Evolutionary conservation across 1,140 invertebrate genomes (phyloP), one percentile per base, ranked within the genome.

Genomic region (roundworm (Caenorhabditis elegans)): DNA sequence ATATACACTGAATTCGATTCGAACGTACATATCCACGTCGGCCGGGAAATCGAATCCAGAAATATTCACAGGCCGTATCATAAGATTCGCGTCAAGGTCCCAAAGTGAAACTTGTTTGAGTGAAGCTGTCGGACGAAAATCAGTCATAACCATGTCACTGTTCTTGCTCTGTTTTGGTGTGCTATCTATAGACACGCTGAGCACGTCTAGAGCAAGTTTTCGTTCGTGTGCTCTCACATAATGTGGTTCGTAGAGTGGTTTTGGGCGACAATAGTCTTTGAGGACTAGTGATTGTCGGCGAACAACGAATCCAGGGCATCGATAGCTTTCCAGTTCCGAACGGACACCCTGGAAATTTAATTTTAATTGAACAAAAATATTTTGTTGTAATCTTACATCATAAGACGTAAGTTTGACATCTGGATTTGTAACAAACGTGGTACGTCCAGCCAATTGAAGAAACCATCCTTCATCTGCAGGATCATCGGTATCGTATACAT

Each of bases 241-340:
- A 17, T 76, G 47, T 3, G 86, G 86, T 83, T 87, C 84, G 53
- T 87, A 87, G 0, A 88, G 80, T 43, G 78, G 79, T 3, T 84
- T 80, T 15, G 87, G 87, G 1, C 34, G 39, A 2, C 78, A 70
- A 47, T 83, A 88, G 6, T 89, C 43, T 17, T 36, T 24, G 28
- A 88, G 84, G 26, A 88, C 80, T 15, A 70, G 28, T 10, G 47
- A 36, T 53, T 85, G 79, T 2, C 81, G 77, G 22, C 87, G 53
- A 11, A 88, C 26, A 19, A 88, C 70, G 19, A 88, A 80, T 13
- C 47, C 79, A 8, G 87, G 87, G n/a, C 75, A 84, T 34, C 86
- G 82, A 70, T 88, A 88, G 76, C 89, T 88, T 79, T 88, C 87
- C 22, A 88, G 84, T 36, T 81, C 82, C 0, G 87, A 86, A 34